Percentiles rank a stretch among this genome's conserved stretches.
phyloP scores from a whole-genome alignment of 2,113 vertebrate species.

The Ctenomys sociabilis region DNA sequence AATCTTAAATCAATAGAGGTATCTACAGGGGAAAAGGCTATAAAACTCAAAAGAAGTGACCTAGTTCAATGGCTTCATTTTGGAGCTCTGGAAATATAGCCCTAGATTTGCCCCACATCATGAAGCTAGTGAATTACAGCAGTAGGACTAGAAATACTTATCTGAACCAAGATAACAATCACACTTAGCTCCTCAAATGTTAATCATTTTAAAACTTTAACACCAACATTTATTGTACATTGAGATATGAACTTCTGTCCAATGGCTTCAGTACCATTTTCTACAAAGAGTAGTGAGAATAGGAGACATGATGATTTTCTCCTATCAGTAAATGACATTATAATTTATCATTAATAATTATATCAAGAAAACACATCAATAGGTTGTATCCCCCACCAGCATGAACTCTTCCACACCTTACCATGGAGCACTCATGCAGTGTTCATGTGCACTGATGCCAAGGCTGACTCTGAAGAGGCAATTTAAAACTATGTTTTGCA shows the following conservation, averaged over 20 bases:
- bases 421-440: background rate
- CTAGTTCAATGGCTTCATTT: background rate
- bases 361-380: background rate
- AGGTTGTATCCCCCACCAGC: background rate
- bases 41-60: background rate
- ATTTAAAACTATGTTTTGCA: background rate
- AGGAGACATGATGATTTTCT: background rate
- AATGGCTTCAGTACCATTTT: background rate
- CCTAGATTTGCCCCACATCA: background rate
- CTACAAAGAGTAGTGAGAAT: background rate
- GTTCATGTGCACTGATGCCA: background rate
- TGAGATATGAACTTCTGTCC: background rate
- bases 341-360: background rate
- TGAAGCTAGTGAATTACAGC: background rate
- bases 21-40: slow-evolving; percentile 36
- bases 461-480: background rate
- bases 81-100: background rate
- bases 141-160: background rate
- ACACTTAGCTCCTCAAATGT: background rate
- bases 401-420: background rate
- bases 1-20: background rate
- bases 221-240: background rate
- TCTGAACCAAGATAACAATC: background rate
- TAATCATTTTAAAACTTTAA: background rate
- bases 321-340: background rate